Evolutionary conservation across 2,797 vertebrate species (phyloP), one percentile per base, ranked within the genome.

Genomic region (Coreius guichenoti): DNA sequence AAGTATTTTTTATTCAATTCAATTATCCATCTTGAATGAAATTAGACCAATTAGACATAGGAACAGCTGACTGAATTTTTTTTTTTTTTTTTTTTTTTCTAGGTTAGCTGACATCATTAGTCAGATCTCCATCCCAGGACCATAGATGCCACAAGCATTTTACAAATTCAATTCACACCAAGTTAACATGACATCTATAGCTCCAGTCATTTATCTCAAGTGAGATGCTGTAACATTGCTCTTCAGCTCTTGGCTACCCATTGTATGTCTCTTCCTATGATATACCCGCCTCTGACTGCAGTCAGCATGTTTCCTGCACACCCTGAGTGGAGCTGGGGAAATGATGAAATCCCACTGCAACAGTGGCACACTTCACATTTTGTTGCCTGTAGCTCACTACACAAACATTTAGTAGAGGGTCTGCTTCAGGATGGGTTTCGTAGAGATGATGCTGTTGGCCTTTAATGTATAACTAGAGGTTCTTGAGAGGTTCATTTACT

Each of bases 261-360:
- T 17, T 19, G 3, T 12, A 45, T 12, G 26, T 12, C 26, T 33
- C 36, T 61, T 61, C 74, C 63, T 75, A 84, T 33, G 65, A 70
- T 79, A 70, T 79, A 65, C 19, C 65, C 17, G 3, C 14, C 65
- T 58, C 74, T 67, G 45, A 51, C 29, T 76, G 19, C 51, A 68
- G 6, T 79, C 51, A 68, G 31, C 82, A 78, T 45, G 65, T 70
- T 84, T 61, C 61, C 33, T 69, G 17, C 43, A 36, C 43, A 14
- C 73, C 23, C 16, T 8, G 49, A 33, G 75, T n/a, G 39, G 58
- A 58, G n/a, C 19, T 45, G 49, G 33, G 49, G 49, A 45, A 68
- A 79, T 84, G 83, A 78, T 84, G 75, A 79, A 79, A 84, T 78
- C 75, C 17, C 83, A 47, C 9, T n/a, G 75, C 74, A 84, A 84